These are phyloP conservation scores for Indicator maculatus DNA, from an alignment of 2,113 vertebrate genomes.

Conservation along the genomic window DNA sequence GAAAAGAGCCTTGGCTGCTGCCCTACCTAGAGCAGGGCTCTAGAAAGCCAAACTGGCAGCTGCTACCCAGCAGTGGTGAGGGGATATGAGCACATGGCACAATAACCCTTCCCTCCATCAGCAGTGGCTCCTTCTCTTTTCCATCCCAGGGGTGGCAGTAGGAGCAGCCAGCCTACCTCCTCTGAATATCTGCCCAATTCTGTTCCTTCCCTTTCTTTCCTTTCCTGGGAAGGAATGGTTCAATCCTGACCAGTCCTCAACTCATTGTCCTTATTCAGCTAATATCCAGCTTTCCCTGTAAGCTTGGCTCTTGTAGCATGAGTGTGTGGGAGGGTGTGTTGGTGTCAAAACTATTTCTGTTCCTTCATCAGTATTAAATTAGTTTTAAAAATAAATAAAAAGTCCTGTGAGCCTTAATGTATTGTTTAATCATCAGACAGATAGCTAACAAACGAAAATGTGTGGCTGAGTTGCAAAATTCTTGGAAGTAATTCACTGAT, in stretches of 20 bases:
- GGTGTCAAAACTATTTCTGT: not conserved
- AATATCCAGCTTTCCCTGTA: not conserved
- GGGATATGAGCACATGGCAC: not conserved
- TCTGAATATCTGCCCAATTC: not conserved
- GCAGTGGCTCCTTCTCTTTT: not conserved
- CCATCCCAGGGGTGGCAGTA: not conserved
- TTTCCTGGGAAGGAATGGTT: not conserved
- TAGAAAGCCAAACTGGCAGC: not conserved
- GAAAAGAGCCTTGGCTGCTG: not conserved
- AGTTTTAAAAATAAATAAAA: slow-evolving; percentile 24
- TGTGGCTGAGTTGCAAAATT: not conserved
- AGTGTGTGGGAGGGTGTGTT: not conserved
- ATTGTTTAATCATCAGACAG: slow-evolving; percentile 8
- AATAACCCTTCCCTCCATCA: not conserved
- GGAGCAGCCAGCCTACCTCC: not conserved
- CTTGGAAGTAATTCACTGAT: not conserved
- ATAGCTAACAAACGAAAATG: not conserved
- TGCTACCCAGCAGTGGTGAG: rapidly evolving
- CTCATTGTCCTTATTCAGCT: not conserved
- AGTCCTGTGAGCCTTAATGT: not conserved
- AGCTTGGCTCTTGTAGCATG: not conserved
- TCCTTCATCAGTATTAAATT: slow-evolving; percentile 3
- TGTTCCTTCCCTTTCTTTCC: not conserved
- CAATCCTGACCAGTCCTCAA: not conserved
- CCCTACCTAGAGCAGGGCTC: not conserved